Percentiles rank a stretch among this genome's conserved stretches.
Conservation (phyloP, 1,140 invertebrate species). For the Bathynomus jamesi region DNA sequence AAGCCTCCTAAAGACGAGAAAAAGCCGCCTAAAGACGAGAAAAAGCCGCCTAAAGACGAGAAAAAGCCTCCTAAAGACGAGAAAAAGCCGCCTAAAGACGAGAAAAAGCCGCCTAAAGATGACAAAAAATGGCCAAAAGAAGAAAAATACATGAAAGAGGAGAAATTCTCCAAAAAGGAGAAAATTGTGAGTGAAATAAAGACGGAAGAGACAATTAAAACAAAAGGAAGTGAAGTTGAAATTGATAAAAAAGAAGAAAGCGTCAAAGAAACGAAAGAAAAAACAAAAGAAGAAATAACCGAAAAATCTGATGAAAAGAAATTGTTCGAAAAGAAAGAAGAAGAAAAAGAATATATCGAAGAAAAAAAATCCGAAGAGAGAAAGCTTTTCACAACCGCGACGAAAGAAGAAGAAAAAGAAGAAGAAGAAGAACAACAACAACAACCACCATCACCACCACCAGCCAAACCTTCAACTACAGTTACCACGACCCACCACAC, state of each 20-base stretch:
- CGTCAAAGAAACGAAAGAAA: slow-evolving; percentile 40
- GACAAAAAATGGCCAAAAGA: slow-evolving; percentile 9
- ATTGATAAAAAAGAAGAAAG: slow-evolving; percentile 41
- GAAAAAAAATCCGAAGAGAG: not conserved
- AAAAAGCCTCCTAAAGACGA: too few relatives aligned
- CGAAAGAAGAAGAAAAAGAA: not conserved
- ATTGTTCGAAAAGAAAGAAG: slow-evolving; percentile 6
- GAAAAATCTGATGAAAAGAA: slow-evolving; percentile 13
- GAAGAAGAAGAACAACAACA: too few relatives aligned
- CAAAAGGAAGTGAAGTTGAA: not conserved
- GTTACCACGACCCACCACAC: not conserved
- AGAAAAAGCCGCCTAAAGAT: too few relatives aligned
- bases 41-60: too few relatives aligned
- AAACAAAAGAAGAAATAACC: slow-evolving; percentile 29
- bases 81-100: too few relatives aligned
- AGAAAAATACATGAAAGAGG: not conserved
- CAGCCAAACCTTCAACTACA: not conserved
- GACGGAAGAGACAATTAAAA: not conserved
- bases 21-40: too few relatives aligned
- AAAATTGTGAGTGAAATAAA: not conserved
- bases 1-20: too few relatives aligned
- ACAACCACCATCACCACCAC: too few relatives aligned
- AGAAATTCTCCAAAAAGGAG: not conserved
- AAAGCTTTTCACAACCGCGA: not conserved
- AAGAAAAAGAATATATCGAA: not conserved